phyloP scores from a whole-genome alignment of 2,113 vertebrate species.

The Haemorhous mexicanus region DNA sequence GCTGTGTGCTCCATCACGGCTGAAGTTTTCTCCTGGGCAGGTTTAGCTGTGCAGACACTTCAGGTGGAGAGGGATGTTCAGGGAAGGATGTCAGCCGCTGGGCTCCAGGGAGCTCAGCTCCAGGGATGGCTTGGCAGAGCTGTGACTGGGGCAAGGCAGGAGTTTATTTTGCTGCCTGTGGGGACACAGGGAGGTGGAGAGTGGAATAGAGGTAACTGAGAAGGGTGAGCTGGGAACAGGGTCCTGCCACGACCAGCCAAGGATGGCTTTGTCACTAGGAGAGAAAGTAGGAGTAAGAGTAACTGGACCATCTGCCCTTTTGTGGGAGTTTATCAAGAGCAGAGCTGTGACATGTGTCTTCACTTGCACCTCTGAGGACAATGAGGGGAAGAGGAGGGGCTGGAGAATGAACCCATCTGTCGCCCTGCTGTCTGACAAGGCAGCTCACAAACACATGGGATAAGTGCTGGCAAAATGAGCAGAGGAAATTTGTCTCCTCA shows the following conservation, averaged over 20 bases:
- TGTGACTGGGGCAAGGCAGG: background rate
- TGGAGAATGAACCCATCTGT: slow-evolving; percentile 8
- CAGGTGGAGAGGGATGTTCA: background rate
- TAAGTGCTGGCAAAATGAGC: background rate
- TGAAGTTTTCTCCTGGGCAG: background rate
- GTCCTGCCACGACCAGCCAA: background rate
- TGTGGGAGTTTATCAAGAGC: background rate
- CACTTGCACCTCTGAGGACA: slow-evolving; percentile 6
- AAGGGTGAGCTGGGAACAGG: background rate
- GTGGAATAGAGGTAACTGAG: background rate
- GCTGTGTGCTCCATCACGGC: background rate
- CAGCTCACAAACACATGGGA: background rate
- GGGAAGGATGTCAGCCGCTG: background rate
- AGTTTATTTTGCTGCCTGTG: background rate
- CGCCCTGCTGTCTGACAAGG: background rate
- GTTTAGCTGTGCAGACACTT: background rate
- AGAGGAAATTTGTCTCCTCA: background rate
- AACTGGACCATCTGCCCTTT: background rate
- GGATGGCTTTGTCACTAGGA: background rate
- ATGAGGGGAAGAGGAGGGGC: background rate
- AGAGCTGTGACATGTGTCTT: background rate
- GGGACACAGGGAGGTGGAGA: background rate
- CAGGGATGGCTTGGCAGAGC: background rate
- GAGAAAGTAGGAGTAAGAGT: background rate
- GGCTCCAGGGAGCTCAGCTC: background rate